Conservation (phyloP, 2,888 invertebrate species). For the Nemapogon koenigi region DNA sequence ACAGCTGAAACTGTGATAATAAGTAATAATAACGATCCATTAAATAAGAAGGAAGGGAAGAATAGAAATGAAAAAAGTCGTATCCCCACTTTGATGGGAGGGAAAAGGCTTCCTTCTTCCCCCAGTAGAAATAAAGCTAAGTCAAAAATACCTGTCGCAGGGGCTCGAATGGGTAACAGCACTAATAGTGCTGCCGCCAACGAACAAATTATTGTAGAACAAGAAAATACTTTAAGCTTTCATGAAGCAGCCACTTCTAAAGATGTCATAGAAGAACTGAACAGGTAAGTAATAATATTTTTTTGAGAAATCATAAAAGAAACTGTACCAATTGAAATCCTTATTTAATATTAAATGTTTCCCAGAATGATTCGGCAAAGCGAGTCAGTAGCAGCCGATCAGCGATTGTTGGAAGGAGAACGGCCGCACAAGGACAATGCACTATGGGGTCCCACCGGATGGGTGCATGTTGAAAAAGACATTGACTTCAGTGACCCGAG, state of each 20-base stretch:
- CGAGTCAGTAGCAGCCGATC: slow-evolving; percentile 29
- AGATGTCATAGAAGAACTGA: slow-evolving; percentile 78
- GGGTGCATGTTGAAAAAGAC: slow-evolving; percentile 80
- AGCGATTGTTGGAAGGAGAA: slow-evolving; percentile 20
- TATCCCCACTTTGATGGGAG: slow-evolving; percentile 58
- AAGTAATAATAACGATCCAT: slow-evolving; percentile 59
- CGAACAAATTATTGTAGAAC: slow-evolving; percentile 51
- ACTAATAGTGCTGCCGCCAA: slow-evolving; percentile 24
- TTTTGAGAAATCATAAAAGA: not conserved
- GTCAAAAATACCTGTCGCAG: slow-evolving; percentile 53
- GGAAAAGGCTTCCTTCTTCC: slow-evolving; percentile 54
- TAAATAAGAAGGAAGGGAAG: slow-evolving; percentile 35
- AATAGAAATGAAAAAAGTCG: slow-evolving; percentile 60
- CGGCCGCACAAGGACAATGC: slow-evolving; percentile 63
- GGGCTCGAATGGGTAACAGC: slow-evolving; percentile 25
- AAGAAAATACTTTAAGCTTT: slow-evolving; percentile 70
- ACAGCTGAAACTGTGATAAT: slow-evolving; percentile 76
- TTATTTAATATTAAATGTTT: slow-evolving; percentile 9
- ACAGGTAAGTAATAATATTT: slow-evolving; percentile 39
- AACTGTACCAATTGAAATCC: not conserved
- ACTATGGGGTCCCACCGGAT: slow-evolving; percentile 75
- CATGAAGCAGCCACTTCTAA: slow-evolving; percentile 78
- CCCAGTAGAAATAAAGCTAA: slow-evolving; percentile 39
- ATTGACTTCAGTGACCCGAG: slow-evolving; percentile 81
- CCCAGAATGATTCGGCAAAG: slow-evolving; percentile 55